Percentiles rank a stretch among this genome's conserved stretches.
These are phyloP conservation scores for Portunus trituberculatus DNA, from an alignment of 1,140 invertebrate species.

Conservation along the genomic window DNA sequence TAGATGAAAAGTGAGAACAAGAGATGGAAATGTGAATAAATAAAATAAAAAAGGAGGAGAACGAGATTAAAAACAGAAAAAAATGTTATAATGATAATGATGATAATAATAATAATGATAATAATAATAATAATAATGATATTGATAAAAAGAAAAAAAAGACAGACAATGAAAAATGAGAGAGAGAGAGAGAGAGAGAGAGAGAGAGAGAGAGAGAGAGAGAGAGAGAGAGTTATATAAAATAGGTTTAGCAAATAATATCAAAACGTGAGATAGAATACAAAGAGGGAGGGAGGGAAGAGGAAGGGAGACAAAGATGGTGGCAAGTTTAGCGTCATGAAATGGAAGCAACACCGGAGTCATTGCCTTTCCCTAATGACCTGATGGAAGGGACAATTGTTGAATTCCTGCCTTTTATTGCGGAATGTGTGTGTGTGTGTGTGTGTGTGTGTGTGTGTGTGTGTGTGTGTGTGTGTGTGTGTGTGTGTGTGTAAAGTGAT, in stretches of 20 bases:
- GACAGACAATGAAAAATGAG: too few relatives aligned
- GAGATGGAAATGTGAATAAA: too few relatives aligned
- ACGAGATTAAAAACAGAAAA: too few relatives aligned
- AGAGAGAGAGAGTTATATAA: neutral
- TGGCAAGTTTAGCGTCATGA: neutral
- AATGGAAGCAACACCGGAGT: neutral
- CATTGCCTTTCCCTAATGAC: neutral
- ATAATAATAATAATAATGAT: too few relatives aligned
- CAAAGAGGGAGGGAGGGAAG: neutral
- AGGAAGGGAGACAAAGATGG: constrained; percentile 27
- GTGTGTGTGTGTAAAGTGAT: too few relatives aligned
- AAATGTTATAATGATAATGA: too few relatives aligned
- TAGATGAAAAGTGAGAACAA: too few relatives aligned
- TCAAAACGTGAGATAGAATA: neutral
- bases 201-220: constrained; percentile 22
- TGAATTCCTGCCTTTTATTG: neutral
- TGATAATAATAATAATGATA: too few relatives aligned
- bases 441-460: constrained; percentile 28
- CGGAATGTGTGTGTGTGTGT: neutral
- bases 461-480: too few relatives aligned
- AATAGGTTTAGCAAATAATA: neutral
- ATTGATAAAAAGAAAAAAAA: too few relatives aligned
- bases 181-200: neutral
- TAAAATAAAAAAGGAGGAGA: too few relatives aligned
- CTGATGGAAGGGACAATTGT: neutral